A percentile compares a stretch with the other conserved stretches of the same genome.
Evolutionary conservation across 2,113 vertebrate genomes (phyloP).

Genomic region (Muscicapa adusta): DNA sequence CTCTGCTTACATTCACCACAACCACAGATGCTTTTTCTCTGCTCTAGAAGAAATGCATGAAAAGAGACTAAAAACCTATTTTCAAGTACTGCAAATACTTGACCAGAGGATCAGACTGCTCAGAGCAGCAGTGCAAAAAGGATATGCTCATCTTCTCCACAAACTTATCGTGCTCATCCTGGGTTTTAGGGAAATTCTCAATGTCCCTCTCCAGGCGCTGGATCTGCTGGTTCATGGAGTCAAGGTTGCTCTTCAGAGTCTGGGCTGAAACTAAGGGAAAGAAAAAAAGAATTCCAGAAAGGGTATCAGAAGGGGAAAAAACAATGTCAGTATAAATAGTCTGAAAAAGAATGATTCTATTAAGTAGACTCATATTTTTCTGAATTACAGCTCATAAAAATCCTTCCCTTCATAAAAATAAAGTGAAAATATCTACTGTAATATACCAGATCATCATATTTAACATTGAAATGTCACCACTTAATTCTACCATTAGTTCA

Average conservation of each 20-base stretch:
- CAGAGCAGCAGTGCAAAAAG: conserved; percentile 69
- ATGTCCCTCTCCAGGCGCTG: conserved; percentile 87
- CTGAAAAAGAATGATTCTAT: conserved; percentile 58
- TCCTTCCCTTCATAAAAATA: conserved; percentile 58
- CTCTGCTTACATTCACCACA: fast-evolving
- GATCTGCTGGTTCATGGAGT: conserved; percentile 88
- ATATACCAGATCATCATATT: conserved; percentile 74
- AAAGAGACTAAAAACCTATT: neutral
- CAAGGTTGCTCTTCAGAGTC: conserved; percentile 87
- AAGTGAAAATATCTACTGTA: conserved; percentile 68
- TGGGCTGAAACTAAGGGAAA: conserved; percentile 86
- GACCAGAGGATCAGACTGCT: neutral
- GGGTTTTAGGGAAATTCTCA: conserved; percentile 83
- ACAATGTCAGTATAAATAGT: neutral
- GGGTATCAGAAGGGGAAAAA: neutral
- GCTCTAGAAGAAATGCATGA: neutral
- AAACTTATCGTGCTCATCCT: conserved; percentile 90
- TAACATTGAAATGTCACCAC: conserved; percentile 74
- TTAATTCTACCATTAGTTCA: conserved; percentile 74
- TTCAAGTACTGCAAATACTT: neutral
- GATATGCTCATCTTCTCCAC: conserved; percentile 98
- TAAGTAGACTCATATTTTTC: conserved; percentile 62
- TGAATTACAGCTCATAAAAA: conserved; percentile 70
- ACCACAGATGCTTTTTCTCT: neutral
- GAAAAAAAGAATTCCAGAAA: neutral